Percentiles rank a stretch among this genome's conserved stretches.
Conservation (phyloP, 2,113 vertebrate species). For the Centropus unirufus region DNA sequence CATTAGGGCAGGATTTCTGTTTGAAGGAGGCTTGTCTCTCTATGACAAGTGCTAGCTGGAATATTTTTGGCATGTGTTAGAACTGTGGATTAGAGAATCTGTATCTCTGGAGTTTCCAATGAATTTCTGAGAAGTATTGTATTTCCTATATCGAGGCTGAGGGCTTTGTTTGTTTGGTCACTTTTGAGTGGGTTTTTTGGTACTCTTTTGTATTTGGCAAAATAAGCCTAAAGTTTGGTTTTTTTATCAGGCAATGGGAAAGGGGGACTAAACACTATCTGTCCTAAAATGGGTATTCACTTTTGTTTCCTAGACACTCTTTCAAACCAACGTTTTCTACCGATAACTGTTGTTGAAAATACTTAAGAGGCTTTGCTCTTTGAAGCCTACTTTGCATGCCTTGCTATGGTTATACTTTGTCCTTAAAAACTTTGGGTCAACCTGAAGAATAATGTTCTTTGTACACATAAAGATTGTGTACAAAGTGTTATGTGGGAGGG, state of each 20-base stretch:
- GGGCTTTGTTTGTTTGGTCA: neutral
- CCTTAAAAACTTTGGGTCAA: conserved; percentile 1
- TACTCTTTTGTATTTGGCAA: neutral
- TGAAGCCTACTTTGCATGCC: neutral
- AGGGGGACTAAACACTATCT: neutral
- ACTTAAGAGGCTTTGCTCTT: neutral
- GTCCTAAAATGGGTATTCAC: neutral
- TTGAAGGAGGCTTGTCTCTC: neutral
- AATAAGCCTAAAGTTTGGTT: neutral
- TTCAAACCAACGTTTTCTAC: neutral
- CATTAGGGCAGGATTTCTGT: neutral
- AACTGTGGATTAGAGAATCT: neutral
- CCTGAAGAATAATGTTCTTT: neutral
- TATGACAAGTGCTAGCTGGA: neutral
- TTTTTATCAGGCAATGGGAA: neutral
- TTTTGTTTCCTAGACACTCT: neutral
- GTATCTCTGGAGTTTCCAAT: neutral
- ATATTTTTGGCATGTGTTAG: neutral
- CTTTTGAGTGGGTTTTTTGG: neutral
- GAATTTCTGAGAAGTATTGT: neutral
- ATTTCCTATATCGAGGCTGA: neutral
- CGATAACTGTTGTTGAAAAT: neutral
- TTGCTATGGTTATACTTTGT: neutral
- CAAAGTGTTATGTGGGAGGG: neutral
- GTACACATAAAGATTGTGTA: neutral